These are phyloP conservation scores for Auanema freiburgensis DNA, from an alignment of 2,888 invertebrate genomes.

Conservation along the genomic window DNA sequence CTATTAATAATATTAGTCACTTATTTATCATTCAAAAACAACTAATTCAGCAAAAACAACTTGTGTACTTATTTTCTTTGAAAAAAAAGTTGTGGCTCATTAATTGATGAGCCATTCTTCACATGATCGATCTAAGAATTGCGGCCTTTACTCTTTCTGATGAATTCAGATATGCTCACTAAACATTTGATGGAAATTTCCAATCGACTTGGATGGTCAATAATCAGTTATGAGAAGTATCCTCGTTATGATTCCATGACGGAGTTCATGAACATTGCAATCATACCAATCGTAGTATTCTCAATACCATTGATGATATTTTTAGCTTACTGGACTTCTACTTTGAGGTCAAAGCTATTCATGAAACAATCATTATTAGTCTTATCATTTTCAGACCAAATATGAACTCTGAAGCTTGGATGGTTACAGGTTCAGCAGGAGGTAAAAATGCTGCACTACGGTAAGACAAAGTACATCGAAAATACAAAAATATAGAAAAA, in stretches of 20 bases:
- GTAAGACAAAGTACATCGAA: conserved; percentile 18
- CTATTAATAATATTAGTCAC: too few relatives aligned
- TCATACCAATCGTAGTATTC: conserved; percentile 59
- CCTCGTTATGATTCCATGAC: conserved; percentile 59
- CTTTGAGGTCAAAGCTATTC: conserved; percentile 36
- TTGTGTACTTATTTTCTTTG: too few relatives aligned
- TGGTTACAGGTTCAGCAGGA: conserved; percentile 60
- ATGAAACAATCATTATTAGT: neutral
- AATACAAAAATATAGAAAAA: neutral
- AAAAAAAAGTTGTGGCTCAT: too few relatives aligned
- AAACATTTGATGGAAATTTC: conserved; percentile 50
- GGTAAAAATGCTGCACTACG: conserved; percentile 61
- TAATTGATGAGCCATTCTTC: too few relatives aligned
- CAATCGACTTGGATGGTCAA: conserved; percentile 55
- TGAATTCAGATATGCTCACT: conserved; percentile 44
- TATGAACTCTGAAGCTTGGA: conserved; percentile 52
- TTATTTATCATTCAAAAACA: too few relatives aligned
- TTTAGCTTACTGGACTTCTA: conserved; percentile 59
- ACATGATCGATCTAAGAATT: too few relatives aligned
- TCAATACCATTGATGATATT: conserved; percentile 61
- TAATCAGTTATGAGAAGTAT: conserved; percentile 54
- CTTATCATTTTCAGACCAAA: conserved; percentile 36
- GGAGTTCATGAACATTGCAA: conserved; percentile 61
- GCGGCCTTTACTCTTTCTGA: neutral
- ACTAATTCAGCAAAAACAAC: too few relatives aligned